Percentiles rank a stretch among this genome's conserved stretches.
These are phyloP conservation scores for Microcebus griseorufus DNA, from an alignment of 2,113 vertebrate species.

Conservation along the genomic window DNA sequence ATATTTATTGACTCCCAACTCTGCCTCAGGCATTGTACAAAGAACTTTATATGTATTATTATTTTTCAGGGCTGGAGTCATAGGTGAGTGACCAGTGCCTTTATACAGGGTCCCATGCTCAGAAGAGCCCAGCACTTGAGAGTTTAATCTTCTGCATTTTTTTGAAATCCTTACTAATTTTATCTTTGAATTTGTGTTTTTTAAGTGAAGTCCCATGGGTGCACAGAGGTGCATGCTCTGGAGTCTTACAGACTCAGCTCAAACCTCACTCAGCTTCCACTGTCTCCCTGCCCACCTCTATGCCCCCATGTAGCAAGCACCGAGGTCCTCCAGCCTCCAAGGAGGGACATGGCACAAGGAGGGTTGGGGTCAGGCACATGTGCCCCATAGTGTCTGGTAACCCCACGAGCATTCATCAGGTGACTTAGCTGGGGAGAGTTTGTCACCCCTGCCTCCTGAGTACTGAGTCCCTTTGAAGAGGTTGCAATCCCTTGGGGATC, in stretches of 20 bases:
- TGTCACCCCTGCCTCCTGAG: not conserved
- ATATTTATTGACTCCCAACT: not conserved
- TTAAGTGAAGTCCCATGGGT: not conserved
- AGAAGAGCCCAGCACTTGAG: not conserved
- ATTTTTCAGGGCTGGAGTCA: not conserved
- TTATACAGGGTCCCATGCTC: not conserved
- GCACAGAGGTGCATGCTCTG: not conserved
- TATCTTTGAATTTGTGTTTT: not conserved
- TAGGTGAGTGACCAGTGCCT: not conserved
- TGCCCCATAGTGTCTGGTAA: not conserved
- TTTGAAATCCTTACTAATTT: not conserved
- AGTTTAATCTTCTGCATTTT: not conserved
- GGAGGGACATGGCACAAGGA: not conserved
- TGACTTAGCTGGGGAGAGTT: not conserved
- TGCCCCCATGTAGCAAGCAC: accelerated
- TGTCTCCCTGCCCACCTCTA: not conserved
- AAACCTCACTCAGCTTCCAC: not conserved
- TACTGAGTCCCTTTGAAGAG: not conserved
- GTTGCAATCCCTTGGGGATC: not conserved
- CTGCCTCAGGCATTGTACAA: not conserved
- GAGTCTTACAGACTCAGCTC: not conserved
- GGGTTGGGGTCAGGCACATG: not conserved
- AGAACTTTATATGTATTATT: not conserved
- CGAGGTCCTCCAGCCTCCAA: not conserved
- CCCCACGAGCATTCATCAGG: not conserved